Conservation (phyloP, 2,888 invertebrate species). For the Deilephila porcellus region DNA sequence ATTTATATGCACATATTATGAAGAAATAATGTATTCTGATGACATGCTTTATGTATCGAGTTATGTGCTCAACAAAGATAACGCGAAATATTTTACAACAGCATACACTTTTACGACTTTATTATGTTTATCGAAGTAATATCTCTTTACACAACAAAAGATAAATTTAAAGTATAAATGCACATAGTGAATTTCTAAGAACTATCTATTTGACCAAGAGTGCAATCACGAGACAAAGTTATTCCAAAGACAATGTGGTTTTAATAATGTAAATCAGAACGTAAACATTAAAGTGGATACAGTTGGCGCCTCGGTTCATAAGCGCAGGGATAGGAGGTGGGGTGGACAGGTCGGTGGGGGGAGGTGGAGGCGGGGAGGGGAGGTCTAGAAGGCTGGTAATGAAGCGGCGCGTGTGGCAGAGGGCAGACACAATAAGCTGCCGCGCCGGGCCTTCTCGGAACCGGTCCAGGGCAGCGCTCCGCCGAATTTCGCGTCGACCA, state of each 20-base stretch:
- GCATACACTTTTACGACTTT: neutral
- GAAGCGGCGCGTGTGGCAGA: conserved; percentile 74
- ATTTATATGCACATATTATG: neutral
- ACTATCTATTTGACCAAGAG: neutral
- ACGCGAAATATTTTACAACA: neutral
- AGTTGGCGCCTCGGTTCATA: conserved; percentile 59
- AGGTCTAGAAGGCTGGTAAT: conserved; percentile 56
- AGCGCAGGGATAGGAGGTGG: conserved; percentile 38
- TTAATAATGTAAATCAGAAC: conserved; percentile 30
- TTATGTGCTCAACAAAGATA: neutral
- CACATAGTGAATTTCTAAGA: conserved; percentile 13
- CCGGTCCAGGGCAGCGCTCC: conserved; percentile 78
- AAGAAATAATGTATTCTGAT: conserved; percentile 7
- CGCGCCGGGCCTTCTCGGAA: conserved; percentile 77
- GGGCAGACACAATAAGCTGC: conserved; percentile 80
- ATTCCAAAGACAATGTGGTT: conserved; percentile 7
- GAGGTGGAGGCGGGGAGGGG: conserved; percentile 43
- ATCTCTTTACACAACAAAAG: neutral
- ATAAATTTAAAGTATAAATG: conserved; percentile 7
- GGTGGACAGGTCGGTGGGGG: conserved; percentile 36
- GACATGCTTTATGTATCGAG: neutral
- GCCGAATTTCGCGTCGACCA: conserved; percentile 83
- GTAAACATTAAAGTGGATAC: conserved; percentile 32
- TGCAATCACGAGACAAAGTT: neutral
- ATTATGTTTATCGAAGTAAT: neutral